These are phyloP conservation scores for Hipparchia sbordonii DNA, from an alignment of 2,888 invertebrate genomes.

Conservation along the genomic window DNA sequence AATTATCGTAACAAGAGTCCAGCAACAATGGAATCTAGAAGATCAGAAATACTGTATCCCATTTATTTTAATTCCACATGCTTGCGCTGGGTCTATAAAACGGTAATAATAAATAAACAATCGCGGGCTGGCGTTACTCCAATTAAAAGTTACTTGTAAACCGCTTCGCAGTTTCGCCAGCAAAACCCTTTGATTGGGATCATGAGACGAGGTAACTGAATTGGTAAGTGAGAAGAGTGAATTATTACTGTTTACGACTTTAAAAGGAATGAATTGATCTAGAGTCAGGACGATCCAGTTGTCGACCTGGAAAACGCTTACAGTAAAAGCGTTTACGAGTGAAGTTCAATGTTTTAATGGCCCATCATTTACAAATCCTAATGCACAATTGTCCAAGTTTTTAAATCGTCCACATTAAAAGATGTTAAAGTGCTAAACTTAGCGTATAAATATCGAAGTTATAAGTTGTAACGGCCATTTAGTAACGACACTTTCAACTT, in stretches of 20 bases:
- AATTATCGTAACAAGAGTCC: not conserved
- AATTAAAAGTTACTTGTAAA: constrained; percentile 44
- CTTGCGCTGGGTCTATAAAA: constrained; percentile 59
- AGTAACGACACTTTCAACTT: not conserved
- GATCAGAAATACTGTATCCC: constrained; percentile 47
- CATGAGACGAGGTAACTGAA: too few species aligned
- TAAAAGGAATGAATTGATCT: too few species aligned
- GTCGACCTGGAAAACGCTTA: not conserved
- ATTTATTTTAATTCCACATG: constrained; percentile 60
- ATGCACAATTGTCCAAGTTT: not conserved
- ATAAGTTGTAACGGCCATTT: constrained; percentile 1
- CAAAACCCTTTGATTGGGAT: constrained; percentile 11
- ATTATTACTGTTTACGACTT: too few species aligned
- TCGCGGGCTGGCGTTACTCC: constrained; percentile 57
- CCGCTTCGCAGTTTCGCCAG: not conserved
- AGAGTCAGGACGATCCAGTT: not conserved
- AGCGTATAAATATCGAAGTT: constrained; percentile 19
- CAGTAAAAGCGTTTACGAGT: not conserved
- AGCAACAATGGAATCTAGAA: constrained; percentile 41
- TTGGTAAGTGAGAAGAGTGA: too few species aligned
- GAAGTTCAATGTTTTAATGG: not conserved
- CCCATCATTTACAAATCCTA: constrained; percentile 6
- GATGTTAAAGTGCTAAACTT: constrained; percentile 17
- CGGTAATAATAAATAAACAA: constrained; percentile 67
- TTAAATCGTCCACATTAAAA: constrained; percentile 4